Evolutionary conservation across 1,140 invertebrate species (phyloP).

Genomic region (Palaemon carinicauda): DNA sequence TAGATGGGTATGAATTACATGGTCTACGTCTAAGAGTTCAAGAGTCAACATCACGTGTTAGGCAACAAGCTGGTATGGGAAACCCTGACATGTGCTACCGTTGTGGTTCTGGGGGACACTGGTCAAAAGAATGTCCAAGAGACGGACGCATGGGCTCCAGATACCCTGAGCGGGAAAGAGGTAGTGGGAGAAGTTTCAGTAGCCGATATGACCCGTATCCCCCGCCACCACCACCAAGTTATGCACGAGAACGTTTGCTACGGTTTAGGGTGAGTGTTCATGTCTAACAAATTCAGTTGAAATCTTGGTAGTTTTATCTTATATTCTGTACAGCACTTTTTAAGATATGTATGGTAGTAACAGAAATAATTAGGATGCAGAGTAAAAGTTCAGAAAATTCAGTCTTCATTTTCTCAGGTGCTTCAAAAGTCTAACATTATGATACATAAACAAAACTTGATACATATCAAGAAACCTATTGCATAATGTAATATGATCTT

Average conservation of each 20-base stretch:
- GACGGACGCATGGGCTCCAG: constrained; percentile 35
- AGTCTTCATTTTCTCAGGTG: no score
- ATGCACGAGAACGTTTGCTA: constrained; percentile 57
- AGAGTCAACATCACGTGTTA: constrained; percentile 56
- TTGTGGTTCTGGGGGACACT: constrained; percentile 57
- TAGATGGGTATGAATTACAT: constrained; percentile 57
- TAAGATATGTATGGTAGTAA: no score
- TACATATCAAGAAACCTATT: no score
- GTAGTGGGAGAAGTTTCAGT: constrained; percentile 35
- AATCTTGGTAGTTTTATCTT: background rate
- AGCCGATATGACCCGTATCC: constrained; percentile 51
- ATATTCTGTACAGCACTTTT: background rate
- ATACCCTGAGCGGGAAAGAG: constrained; percentile 29
- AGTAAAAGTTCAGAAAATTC: no score
- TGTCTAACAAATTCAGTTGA: no score
- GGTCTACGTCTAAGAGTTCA: constrained; percentile 57
- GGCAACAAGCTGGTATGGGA: constrained; percentile 59
- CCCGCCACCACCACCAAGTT: constrained; percentile 50
- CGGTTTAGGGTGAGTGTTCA: constrained; percentile 50
- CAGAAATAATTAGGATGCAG: no score
- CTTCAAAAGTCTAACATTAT: no score
- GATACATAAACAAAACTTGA: no score
- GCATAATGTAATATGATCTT: no score
- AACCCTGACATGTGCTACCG: constrained; percentile 60
- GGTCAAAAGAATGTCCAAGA: constrained; percentile 59